These are phyloP conservation scores for Eurosta solidaginis DNA, from an alignment of 1,140 invertebrate genomes.

Conservation along the genomic window DNA sequence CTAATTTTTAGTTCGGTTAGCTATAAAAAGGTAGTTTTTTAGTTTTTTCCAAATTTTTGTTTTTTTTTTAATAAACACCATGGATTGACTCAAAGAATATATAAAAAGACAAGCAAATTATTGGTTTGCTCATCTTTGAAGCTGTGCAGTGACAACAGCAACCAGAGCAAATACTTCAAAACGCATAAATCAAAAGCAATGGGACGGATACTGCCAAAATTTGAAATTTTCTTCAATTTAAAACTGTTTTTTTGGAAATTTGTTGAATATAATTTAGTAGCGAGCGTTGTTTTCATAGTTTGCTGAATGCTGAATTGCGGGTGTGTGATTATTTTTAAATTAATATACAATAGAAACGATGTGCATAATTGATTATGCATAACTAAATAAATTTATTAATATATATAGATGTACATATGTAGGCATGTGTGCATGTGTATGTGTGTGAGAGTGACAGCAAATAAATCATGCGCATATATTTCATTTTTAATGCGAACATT, in stretches of 20 bases:
- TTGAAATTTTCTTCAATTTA: background rate
- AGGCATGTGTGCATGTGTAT: background rate
- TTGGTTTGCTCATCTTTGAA: background rate
- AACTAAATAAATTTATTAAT: background rate
- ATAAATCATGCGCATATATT: slow-evolving; percentile 24
- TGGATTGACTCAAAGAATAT: no score
- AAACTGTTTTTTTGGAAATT: background rate
- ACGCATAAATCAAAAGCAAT: slow-evolving; percentile 15
- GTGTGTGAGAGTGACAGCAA: background rate
- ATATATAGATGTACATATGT: background rate
- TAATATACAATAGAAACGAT: slow-evolving; percentile 18
- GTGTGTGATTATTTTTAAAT: slow-evolving; percentile 28
- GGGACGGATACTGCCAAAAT: slow-evolving; percentile 16
- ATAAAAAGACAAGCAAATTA: no score
- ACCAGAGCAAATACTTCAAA: background rate
- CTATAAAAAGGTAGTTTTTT: no score
- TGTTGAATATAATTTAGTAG: background rate
- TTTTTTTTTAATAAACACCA: no score
- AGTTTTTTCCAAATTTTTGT: no score
- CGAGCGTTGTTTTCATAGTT: background rate
- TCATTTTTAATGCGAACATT: slow-evolving; percentile 23
- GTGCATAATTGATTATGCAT: background rate
- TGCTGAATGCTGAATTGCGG: slow-evolving; percentile 8
- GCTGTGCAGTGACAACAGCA: background rate
- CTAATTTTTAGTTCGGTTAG: no score